Conservation (phyloP, 2,888 invertebrate genomes). For the Sphaerophoria rueppellii region DNA sequence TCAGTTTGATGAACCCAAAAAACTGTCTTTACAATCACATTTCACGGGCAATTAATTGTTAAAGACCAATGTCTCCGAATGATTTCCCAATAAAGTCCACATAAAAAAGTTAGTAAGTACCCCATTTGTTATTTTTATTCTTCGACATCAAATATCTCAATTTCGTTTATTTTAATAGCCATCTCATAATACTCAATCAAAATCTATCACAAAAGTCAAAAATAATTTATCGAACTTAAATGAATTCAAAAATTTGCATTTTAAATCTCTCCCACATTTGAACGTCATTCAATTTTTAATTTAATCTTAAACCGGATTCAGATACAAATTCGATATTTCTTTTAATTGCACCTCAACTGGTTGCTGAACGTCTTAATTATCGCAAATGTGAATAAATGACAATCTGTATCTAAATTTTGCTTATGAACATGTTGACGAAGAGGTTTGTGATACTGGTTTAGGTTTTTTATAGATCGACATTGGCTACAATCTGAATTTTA, state of each 20-base stretch:
- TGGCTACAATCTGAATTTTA: too few relatives aligned
- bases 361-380: slow-evolving; percentile 59
- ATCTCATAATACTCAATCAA: neutral
- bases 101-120: slow-evolving; percentile 5
- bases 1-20: neutral
- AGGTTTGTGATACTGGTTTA: neutral
- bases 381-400: slow-evolving; percentile 46
- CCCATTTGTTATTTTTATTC: slow-evolving; percentile 1
- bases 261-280: slow-evolving; percentile 1
- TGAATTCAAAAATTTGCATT: slow-evolving; percentile 10
- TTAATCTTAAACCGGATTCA: slow-evolving; percentile 5
- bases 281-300: slow-evolving; percentile 2
- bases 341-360: slow-evolving; percentile 48
- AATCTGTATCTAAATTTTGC: slow-evolving; percentile 26
- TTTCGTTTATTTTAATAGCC: neutral
- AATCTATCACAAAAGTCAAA: neutral
- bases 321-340: neutral
- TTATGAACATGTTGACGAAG: neutral
- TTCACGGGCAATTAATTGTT: neutral
- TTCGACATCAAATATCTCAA: neutral
- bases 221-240: neutral
- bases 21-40: neutral
- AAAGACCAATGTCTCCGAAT: neutral
- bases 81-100: slow-evolving; percentile 8
- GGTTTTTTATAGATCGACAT: too few relatives aligned